These are phyloP conservation scores for Synergus japonicus DNA, from an alignment of 2,888 invertebrate genomes.

Conservation along the genomic window DNA sequence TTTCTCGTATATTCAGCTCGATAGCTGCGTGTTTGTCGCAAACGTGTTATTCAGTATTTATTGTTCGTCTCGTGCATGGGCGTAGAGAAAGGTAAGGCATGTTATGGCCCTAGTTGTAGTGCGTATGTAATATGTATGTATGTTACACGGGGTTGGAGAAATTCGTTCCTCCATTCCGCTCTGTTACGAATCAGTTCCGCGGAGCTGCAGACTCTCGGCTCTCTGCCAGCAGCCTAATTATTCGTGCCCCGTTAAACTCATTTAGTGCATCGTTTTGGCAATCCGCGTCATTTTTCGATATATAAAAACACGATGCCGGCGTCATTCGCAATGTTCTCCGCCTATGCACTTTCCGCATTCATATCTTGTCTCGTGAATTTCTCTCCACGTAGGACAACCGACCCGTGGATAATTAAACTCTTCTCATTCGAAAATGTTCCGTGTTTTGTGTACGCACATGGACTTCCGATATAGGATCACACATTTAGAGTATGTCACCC, in stretches of 20 bases:
- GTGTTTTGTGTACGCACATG: neutral
- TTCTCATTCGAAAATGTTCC: neutral
- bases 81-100: slow-evolving; percentile 60
- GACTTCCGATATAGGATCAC: neutral
- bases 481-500: neutral
- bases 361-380: neutral
- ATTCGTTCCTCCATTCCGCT: slow-evolving; percentile 56
- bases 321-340: neutral
- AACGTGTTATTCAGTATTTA: slow-evolving; percentile 59
- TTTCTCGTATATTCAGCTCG: slow-evolving; percentile 16
- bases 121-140: slow-evolving; percentile 39
- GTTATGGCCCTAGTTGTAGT: slow-evolving; percentile 58
- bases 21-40: slow-evolving; percentile 23
- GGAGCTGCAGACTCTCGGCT: slow-evolving; percentile 65
- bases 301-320: neutral
- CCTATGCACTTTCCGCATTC: neutral
- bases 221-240: slow-evolving; percentile 74
- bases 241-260: slow-evolving; percentile 73
- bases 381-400: neutral
- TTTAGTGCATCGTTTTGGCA: slow-evolving; percentile 73
- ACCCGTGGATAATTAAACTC: neutral
- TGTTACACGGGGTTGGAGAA: slow-evolving; percentile 46
- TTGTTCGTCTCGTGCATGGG: slow-evolving; percentile 55
- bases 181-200: slow-evolving; percentile 65
- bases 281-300: slow-evolving; percentile 64